Evolutionary conservation across 2,797 vertebrate species (phyloP).

Genomic region (Picus viridis): DNA sequence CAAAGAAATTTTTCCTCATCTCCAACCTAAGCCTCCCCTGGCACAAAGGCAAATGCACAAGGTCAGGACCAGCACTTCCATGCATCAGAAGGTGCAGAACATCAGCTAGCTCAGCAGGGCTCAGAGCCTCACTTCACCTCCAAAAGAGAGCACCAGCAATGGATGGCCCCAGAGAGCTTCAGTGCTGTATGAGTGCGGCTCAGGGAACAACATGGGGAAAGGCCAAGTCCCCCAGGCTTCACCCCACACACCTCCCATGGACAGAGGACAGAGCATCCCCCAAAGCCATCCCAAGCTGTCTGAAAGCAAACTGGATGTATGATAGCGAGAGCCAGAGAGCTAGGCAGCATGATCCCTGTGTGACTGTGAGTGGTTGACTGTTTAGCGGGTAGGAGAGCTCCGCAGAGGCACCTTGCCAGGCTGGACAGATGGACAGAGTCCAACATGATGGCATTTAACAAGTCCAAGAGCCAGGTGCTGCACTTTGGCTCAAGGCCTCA

Average conservation of each 20-base stretch:
- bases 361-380: too few species aligned
- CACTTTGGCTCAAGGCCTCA: too few species aligned
- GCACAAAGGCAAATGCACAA: background rate
- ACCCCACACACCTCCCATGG: rapidly evolving
- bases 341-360: background rate
- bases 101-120: background rate
- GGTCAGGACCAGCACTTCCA: background rate
- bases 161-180: background rate
- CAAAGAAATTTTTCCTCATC: too few species aligned
- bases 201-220: background rate
- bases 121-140: background rate
- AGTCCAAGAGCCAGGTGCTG: too few species aligned
- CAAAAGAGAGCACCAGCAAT: rapidly evolving
- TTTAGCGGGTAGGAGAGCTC: too few species aligned
- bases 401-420: too few species aligned
- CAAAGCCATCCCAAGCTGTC: background rate
- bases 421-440: too few species aligned
- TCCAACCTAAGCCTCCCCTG: background rate
- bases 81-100: background rate
- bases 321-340: background rate
- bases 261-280: background rate
- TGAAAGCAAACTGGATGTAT: background rate
- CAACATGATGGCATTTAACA: too few species aligned
- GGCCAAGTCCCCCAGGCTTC: background rate
- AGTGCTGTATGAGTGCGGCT: background rate